Evolutionary conservation across 1,140 invertebrate genomes (phyloP), one percentile per base, ranked within the genome.

Genomic region (Oscheius sp.): DNA sequence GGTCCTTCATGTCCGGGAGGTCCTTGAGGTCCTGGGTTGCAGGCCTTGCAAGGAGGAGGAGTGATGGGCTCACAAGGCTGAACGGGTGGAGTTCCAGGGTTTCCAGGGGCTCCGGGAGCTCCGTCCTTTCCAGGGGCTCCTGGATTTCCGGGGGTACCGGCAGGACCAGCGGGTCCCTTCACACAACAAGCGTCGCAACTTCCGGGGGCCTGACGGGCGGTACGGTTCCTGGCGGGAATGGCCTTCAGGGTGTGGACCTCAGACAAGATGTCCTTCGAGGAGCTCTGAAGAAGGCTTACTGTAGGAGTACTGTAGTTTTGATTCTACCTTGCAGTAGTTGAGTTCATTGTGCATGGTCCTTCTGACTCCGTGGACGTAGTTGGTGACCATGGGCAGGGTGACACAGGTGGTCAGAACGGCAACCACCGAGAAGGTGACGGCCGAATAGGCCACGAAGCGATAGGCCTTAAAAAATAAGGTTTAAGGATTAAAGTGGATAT

Each of bases 1-100:
- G 73, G 73, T 70, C 73, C 73, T 42, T 66, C 58, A 28, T 66
- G 67, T 75, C 73, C 73, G 35, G 73, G 70, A 23, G 63, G 64
- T 38, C 70, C 68, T 13, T 46, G 45, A 34, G 63, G 74, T 74
- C 74, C 74, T 32, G 63, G 58, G 34, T 46, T 69, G 61, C 74
- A 65, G 38, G 74, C 62, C 26, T 58, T 42, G 63, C 74, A 65
- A 36, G 74, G 68, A 45, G 74, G 74, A 55, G 34, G 69, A 55
- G 69, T 71, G 69, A 71, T 26, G 38, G 69, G 69, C 52, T 71
- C 69, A 34, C 69, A 71, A 49, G 69, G 59, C 59, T 71, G 69
- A 58, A 63, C 59, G 26, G 69, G 69, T 42, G 69, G 69, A 20
- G 35, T 78, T 59, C 74, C 68, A 34, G 74, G 55, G 42, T 68